Evolutionary conservation across 1,140 invertebrate species (phyloP).

Genomic region (Cardiocondyla obscurior): DNA sequence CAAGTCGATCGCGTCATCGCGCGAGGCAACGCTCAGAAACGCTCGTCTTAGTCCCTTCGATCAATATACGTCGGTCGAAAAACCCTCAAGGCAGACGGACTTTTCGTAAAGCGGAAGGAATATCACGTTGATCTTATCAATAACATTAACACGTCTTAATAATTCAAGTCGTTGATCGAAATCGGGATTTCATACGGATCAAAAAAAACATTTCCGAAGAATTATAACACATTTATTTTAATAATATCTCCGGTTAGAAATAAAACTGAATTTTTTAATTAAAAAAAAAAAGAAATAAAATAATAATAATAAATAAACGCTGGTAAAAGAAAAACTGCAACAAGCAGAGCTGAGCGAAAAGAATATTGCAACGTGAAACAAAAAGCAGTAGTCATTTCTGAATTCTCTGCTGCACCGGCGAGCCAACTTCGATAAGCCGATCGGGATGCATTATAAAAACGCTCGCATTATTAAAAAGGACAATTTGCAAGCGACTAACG

Average conservation of each 20-base stretch:
- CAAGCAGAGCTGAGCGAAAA: neutral
- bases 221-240: slow-evolving; percentile 30
- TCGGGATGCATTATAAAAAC: neutral
- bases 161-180: too few species aligned
- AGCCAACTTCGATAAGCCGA: neutral
- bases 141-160: too few species aligned
- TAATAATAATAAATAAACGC: neutral
- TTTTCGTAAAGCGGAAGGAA: neutral
- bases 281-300: too few species aligned
- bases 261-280: neutral
- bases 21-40: neutral
- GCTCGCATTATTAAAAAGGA: neutral
- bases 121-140: slow-evolving; percentile 46
- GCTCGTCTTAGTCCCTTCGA: neutral
- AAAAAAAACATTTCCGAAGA: too few species aligned
- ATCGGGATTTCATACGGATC: too few species aligned
- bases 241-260: neutral
- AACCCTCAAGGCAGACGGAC: neutral
- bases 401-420: neutral
- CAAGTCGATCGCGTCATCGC: slow-evolving; percentile 58
- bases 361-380: neutral
- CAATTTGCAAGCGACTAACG: neutral
- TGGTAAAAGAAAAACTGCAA: neutral
- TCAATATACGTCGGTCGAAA: slow-evolving; percentile 13
- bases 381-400: neutral